Percentiles rank a stretch among this genome's conserved stretches.
Conservation (phyloP, 2,888 invertebrate species). For the Xanthia togata region DNA sequence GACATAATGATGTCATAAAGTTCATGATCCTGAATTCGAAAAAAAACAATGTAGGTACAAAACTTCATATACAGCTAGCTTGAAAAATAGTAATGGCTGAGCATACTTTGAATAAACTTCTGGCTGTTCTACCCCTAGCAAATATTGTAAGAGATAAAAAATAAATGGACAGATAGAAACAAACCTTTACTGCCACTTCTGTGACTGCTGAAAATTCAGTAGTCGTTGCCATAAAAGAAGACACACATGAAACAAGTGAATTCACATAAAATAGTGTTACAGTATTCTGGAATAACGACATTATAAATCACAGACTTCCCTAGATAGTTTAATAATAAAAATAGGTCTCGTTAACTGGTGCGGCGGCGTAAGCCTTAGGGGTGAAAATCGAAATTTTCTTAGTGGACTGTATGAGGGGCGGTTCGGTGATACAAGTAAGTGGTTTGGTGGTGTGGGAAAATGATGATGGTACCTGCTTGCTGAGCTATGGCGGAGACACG, state of each 20-base stretch:
- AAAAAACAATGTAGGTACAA: background rate
- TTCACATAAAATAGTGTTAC: constrained; percentile 7
- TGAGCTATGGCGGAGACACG: too few relatives aligned
- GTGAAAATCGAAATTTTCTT: too few relatives aligned
- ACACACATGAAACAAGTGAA: background rate
- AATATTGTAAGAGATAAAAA: background rate
- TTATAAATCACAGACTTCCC: constrained; percentile 1
- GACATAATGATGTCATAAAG: background rate
- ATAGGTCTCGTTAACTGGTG: background rate
- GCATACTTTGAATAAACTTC: background rate
- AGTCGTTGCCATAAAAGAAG: background rate
- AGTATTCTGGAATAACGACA: constrained; percentile 26
- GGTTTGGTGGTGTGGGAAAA: too few relatives aligned
- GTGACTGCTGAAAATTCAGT: background rate
- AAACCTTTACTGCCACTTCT: constrained; percentile 16
- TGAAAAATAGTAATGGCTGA: background rate
- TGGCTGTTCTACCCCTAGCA: background rate
- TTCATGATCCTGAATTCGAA: constrained; percentile 20
- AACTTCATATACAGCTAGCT: background rate
- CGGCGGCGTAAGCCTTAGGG: too few relatives aligned
- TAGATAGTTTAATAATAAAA: too few relatives aligned
- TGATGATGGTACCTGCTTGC: too few relatives aligned
- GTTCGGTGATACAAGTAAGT: too few relatives aligned
- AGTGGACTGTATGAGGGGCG: too few relatives aligned
- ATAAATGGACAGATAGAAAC: background rate